Evolutionary conservation across 2,113 vertebrate species (phyloP).

Genomic region (Puma concolor): DNA sequence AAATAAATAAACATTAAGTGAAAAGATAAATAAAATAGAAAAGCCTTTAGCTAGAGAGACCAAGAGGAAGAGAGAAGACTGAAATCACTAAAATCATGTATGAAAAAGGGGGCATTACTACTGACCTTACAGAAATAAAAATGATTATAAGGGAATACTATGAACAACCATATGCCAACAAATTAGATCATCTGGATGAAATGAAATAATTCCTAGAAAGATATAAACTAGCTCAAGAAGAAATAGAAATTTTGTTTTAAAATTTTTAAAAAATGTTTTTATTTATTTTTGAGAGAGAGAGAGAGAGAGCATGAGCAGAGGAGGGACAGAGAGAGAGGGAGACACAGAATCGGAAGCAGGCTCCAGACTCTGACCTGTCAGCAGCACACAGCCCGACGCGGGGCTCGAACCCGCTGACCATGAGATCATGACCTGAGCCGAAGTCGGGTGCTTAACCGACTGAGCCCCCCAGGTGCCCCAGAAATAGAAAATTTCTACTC

Average conservation of each 20-base stretch:
- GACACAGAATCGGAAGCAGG: no score
- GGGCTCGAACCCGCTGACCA: no score
- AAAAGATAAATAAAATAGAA: not conserved
- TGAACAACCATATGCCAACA: not conserved
- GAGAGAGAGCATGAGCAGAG: no score
- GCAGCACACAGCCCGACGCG: no score
- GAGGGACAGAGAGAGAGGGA: no score
- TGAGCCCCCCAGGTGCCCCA: no score
- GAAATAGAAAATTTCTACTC: not conserved
- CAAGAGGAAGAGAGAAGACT: not conserved
- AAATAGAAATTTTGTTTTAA: not conserved
- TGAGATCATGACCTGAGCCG: no score
- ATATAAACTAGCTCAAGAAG: not conserved
- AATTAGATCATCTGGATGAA: not conserved
- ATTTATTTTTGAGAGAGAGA: no score
- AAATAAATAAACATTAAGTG: no score
- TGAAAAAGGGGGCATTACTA: not conserved
- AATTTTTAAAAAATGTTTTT: no score
- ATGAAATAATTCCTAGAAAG: not conserved
- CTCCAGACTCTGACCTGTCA: no score
- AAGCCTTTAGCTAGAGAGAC: not conserved
- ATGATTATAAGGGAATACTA: not conserved
- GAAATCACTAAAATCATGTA: not conserved
- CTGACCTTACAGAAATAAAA: not conserved
- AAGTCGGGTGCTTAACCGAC: no score